These are phyloP conservation scores for Stegodyphus dumicola DNA, from an alignment of 1,140 invertebrate species.

Conservation along the genomic window DNA sequence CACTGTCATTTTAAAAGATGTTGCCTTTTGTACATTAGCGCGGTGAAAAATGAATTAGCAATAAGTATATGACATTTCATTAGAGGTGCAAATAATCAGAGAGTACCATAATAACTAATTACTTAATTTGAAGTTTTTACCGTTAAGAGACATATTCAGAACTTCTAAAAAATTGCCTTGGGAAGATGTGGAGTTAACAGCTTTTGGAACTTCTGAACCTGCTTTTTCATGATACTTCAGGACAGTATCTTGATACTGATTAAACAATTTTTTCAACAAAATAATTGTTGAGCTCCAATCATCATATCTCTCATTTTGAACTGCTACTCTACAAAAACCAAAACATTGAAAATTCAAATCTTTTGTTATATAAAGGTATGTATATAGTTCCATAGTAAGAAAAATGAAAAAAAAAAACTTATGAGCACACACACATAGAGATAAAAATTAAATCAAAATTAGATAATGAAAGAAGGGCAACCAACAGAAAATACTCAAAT, in stretches of 20 bases:
- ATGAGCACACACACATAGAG: background rate
- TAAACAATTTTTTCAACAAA: conserved; percentile 87
- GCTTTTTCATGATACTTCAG: conserved; percentile 85
- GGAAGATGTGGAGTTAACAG: conserved; percentile 88
- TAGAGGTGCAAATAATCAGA: too few species aligned
- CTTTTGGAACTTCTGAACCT: conserved; percentile 80
- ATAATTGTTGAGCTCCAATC: conserved; percentile 94
- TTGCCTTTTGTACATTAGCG: too few species aligned
- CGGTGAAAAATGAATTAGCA: too few species aligned
- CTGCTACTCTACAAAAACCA: conserved; percentile 80
- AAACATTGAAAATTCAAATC: background rate
- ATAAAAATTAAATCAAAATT: background rate
- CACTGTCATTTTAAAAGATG: too few species aligned
- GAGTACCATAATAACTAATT: too few species aligned
- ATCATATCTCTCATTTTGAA: conserved; percentile 98
- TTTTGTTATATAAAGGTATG: too few species aligned
- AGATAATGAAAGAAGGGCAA: background rate
- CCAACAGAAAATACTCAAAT: background rate
- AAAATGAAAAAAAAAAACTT: too few species aligned
- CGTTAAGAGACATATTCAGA: conserved; percentile 97
- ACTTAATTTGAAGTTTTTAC: conserved; percentile 69
- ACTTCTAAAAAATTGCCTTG: conserved; percentile 98
- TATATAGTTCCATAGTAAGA: too few species aligned
- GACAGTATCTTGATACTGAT: conserved; percentile 89
- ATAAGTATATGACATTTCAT: too few species aligned